Evolutionary conservation across 2,888 invertebrate genomes (phyloP).

Genomic region (Agrotis segetum): DNA sequence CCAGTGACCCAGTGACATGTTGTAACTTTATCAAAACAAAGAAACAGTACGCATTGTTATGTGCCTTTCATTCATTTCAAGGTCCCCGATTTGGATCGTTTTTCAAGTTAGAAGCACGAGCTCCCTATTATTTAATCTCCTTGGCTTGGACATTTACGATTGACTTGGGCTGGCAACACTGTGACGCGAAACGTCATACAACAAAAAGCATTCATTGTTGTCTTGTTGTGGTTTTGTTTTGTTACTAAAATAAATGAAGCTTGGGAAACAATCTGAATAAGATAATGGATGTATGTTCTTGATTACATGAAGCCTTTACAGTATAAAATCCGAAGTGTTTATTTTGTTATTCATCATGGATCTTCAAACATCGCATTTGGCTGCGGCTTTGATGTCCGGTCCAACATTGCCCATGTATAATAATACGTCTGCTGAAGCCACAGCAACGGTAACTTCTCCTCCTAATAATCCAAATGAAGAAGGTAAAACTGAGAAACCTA

Average conservation of each 20-base stretch:
- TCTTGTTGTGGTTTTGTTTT: slow-evolving; percentile 29
- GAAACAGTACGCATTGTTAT: too few species aligned
- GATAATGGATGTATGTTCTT: slow-evolving; percentile 4
- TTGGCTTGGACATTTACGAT: too few species aligned
- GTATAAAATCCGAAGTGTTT: slow-evolving; percentile 9
- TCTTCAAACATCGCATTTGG: slow-evolving; percentile 88
- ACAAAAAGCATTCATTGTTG: slow-evolving; percentile 8
- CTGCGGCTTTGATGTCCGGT: slow-evolving; percentile 88
- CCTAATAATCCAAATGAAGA: slow-evolving; percentile 69
- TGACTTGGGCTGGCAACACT: slow-evolving; percentile 27
- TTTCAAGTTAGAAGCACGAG: too few species aligned
- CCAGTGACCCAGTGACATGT: too few species aligned
- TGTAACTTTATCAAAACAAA: too few species aligned
- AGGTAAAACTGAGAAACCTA: slow-evolving; percentile 76
- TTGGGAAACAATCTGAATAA: background rate
- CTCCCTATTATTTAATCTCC: too few species aligned
- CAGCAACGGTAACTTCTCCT: slow-evolving; percentile 49
- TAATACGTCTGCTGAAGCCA: slow-evolving; percentile 63
- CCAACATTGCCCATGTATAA: slow-evolving; percentile 70
- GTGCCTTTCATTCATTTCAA: too few species aligned
- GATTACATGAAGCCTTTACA: slow-evolving; percentile 19
- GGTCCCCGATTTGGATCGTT: too few species aligned
- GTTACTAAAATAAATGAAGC: slow-evolving; percentile 5
- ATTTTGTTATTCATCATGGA: slow-evolving; percentile 74
- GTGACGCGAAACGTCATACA: slow-evolving; percentile 18